Evolutionary conservation across 1,140 invertebrate species (phyloP), one percentile per base, ranked within the genome.

Genomic region (Spodoptera litura): DNA sequence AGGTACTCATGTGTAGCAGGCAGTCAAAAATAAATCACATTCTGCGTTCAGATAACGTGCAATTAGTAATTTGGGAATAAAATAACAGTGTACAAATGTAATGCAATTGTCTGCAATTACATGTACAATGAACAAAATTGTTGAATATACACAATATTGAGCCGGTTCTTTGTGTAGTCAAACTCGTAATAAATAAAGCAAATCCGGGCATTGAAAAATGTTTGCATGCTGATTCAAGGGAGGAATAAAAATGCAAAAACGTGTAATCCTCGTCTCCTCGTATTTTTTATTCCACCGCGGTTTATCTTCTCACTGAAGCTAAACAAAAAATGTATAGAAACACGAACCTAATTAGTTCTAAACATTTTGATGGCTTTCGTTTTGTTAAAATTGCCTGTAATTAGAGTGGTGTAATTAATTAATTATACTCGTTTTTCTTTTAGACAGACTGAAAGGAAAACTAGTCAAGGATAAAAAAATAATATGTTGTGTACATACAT

Each of bases 161-260:
- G 61, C 8, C 5, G 31, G 6, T 38, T 13, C n/a, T 38, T 13
- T 61, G 56, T 59, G 10, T 59, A 12, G 27, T 27, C 56, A 59
- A 31, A 44, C 61, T 68, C 64, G 44, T 68, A 66, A 66, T 66
- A 70, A 53, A 70, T 70, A 52, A 70, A 52, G 49, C 66, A 70
- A 70, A 70, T 70, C 66, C 66, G 49, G 49, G 25, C 66, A 70
- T 70, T 70, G 66, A 70, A 70, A 70, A 70, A 70, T 70, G 66
- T 70, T 70, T 70, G 66, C 51, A 70, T 31, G 66, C 53, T 71
- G 68, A 71, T 55, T 55, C 13, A 52, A 25, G 53, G 53, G 56
- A 56, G 68, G 68, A 71, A 71, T 71, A 71, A 38, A 55, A 71
- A 71, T 70, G 68, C 52, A 71, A 71, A 71, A 71, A 56, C 31